Conservation (phyloP, 1,140 invertebrate species). For the Pomacea maculata region DNA sequence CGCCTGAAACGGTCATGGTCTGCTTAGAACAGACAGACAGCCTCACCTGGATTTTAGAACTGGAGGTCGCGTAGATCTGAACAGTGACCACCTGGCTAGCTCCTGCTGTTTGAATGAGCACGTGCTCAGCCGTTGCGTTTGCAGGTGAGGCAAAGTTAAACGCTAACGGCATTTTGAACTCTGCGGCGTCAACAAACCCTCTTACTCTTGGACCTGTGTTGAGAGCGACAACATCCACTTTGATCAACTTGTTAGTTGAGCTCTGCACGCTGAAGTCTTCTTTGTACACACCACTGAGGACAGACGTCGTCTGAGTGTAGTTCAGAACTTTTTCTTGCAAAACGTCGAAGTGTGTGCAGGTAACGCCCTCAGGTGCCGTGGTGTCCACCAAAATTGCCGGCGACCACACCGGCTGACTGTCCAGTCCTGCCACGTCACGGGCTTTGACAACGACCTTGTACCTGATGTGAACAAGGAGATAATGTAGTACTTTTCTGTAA, state of each 20-base stretch:
- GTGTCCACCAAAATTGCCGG: slow-evolving; percentile 32
- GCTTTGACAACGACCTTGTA: slow-evolving; percentile 33
- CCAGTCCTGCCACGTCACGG: slow-evolving; percentile 37
- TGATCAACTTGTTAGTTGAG: background rate
- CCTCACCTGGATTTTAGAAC: background rate
- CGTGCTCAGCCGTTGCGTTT: background rate
- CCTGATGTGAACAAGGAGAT: background rate
- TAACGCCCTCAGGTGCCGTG: slow-evolving; percentile 28
- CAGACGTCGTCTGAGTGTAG: background rate
- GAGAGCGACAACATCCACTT: background rate
- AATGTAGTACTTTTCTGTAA: too few species aligned
- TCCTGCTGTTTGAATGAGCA: background rate
- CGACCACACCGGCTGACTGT: slow-evolving; percentile 21
- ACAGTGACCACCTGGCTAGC: background rate
- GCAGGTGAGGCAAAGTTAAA: background rate
- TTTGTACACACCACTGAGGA: background rate
- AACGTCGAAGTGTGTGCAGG: slow-evolving; percentile 16
- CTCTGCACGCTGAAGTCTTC: too few species aligned
- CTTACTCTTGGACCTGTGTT: too few species aligned
- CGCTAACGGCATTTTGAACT: background rate
- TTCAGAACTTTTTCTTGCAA: background rate
- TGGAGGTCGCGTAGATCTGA: background rate
- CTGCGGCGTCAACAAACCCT: background rate
- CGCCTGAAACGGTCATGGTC: background rate
- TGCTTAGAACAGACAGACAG: background rate